Evolutionary conservation across 1,140 invertebrate species (phyloP).

Genomic region (Drosophila sechellia): DNA sequence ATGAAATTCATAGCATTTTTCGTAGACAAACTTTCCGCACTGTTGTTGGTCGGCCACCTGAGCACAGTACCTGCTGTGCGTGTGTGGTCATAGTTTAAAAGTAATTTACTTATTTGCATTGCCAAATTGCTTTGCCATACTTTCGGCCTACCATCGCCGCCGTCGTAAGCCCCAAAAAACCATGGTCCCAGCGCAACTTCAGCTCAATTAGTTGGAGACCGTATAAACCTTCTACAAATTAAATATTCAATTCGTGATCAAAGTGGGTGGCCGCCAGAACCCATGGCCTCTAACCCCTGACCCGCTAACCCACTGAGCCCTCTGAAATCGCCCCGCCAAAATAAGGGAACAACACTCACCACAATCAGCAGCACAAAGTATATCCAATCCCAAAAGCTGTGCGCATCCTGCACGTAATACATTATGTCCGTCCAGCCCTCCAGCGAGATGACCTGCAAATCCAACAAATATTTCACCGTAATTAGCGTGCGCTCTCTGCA

Average conservation of each 20-base stretch:
- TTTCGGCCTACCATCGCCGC: constrained; percentile 4
- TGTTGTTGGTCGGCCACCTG: neutral
- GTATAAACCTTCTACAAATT: constrained; percentile 35
- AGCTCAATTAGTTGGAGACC: constrained; percentile 29
- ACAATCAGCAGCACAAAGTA: constrained; percentile 99
- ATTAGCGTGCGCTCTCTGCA: constrained; percentile 39
- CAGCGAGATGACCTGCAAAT: constrained; percentile 91
- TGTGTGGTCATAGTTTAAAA: constrained; percentile 59
- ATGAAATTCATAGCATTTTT: constrained; percentile 28
- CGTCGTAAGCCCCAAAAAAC: neutral
- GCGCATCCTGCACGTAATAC: constrained; percentile 97
- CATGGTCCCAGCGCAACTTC: neutral
- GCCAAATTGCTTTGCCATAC: constrained; percentile 63
- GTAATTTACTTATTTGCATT: constrained; percentile 76
- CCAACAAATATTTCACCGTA: constrained; percentile 51
- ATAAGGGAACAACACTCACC: constrained; percentile 88
- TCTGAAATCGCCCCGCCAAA: neutral
- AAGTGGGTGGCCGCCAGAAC: constrained; percentile 29
- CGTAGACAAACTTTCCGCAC: constrained; percentile 37
- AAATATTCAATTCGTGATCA: constrained; percentile 61
- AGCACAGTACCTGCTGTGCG: constrained; percentile 8
- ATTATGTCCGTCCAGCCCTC: constrained; percentile 99
- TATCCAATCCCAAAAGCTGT: constrained; percentile 99
- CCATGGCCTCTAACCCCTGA: constrained; percentile 4
- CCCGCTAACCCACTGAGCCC: constrained; percentile 19